A percentile compares a stretch with the other conserved stretches of the same genome.
These are phyloP conservation scores for Corvus cornix DNA, from an alignment of 2,113 vertebrate genomes.

Conservation along the genomic window DNA sequence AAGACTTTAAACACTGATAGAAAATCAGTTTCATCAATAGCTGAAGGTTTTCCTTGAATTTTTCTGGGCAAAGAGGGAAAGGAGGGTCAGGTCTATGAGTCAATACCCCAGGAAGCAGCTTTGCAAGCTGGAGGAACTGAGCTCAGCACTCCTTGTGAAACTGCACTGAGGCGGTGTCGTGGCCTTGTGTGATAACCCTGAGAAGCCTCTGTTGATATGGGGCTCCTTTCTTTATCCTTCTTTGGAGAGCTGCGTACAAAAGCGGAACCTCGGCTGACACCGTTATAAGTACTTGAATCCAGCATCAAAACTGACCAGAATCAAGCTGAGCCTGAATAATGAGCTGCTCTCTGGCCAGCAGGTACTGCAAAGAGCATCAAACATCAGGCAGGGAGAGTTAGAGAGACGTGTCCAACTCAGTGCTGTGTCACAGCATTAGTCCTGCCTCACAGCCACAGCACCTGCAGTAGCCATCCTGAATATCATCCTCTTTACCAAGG, in stretches of 20 bases:
- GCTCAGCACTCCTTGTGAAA: neutral
- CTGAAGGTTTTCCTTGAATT: neutral
- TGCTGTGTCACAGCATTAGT: fast-evolving
- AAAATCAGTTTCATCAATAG: neutral
- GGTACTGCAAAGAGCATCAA: neutral
- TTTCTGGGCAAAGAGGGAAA: neutral
- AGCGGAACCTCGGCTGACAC: neutral
- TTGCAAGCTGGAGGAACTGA: neutral
- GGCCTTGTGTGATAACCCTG: neutral
- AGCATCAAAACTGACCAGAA: neutral
- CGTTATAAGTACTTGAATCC: neutral
- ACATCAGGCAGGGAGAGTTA: neutral
- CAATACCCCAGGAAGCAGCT: neutral
- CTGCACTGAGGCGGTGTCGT: fast-evolving
- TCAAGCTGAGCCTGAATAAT: neutral
- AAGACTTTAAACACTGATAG: neutral
- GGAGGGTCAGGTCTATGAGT: neutral
- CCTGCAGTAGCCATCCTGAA: neutral
- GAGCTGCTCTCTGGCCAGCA: neutral
- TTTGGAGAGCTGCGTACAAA: neutral
- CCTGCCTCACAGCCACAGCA: neutral
- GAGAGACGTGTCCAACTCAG: no score
- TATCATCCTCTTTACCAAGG: neutral
- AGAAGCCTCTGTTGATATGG: neutral
- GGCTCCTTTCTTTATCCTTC: neutral